Percentiles rank a stretch among this genome's conserved stretches.
Conservation (phyloP, 1,140 invertebrate species). For the Asobara japonica region DNA sequence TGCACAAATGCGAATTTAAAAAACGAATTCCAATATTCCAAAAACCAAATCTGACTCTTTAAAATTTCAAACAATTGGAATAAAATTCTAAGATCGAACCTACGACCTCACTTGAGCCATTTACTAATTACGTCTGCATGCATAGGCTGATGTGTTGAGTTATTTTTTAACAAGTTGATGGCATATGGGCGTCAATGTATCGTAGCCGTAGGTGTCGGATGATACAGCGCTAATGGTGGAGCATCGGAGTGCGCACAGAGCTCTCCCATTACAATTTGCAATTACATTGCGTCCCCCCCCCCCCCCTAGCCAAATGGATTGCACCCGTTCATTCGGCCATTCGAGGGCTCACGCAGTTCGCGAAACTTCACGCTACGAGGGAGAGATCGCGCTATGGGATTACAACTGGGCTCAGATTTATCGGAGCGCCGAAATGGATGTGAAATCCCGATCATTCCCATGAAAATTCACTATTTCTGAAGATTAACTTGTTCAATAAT, state of each 20-base stretch:
- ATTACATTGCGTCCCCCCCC: conserved; percentile 60
- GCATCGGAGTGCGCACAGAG: conserved; percentile 44
- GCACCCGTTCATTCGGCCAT: conserved; percentile 33
- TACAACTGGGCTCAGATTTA: conserved; percentile 36
- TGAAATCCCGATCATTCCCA: too few species aligned
- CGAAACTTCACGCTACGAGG: conserved; percentile 26
- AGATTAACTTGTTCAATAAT: too few species aligned
- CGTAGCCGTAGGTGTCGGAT: conserved; percentile 30
- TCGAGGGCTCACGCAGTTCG: conserved; percentile 26
- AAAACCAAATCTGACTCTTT: too few species aligned
- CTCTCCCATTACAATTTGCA: conserved; percentile 61
- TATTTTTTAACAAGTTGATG: background rate
- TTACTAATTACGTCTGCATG: too few species aligned
- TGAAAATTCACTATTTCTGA: too few species aligned
- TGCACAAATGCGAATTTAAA: too few species aligned
- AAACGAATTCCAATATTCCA: too few species aligned
- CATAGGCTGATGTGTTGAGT: background rate
- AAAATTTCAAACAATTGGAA: too few species aligned
- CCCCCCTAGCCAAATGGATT: conserved; percentile 56
- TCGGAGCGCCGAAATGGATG: conserved; percentile 28
- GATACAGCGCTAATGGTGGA: conserved; percentile 56
- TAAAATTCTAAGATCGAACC: too few species aligned
- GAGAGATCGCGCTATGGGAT: conserved; percentile 37
- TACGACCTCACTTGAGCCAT: too few species aligned
- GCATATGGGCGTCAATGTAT: background rate